Evolutionary conservation across 2,113 vertebrate genomes (phyloP).

Genomic region (Gracilinanus agilis): DNA sequence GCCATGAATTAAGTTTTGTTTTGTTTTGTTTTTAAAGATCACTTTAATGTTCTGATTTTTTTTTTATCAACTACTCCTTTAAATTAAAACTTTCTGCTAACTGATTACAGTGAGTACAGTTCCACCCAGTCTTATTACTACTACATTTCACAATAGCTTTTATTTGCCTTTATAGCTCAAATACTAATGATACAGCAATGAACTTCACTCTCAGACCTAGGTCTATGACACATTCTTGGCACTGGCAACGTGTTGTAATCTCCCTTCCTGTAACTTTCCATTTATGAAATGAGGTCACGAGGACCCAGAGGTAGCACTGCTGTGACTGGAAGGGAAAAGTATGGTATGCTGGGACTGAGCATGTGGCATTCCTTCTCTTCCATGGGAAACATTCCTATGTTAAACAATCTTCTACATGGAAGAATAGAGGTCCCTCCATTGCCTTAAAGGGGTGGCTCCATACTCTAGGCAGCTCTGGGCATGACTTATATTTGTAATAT

Average conservation of each 20-base stretch:
- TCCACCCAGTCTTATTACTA: not conserved
- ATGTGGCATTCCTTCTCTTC: slow-evolving; percentile 24
- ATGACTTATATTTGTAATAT: not conserved
- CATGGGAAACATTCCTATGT: not conserved
- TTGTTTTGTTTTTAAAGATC: not conserved
- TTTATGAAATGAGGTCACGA: not conserved
- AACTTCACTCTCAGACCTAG: slow-evolving; percentile 24
- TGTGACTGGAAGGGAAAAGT: slow-evolving; percentile 46
- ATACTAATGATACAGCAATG: not conserved
- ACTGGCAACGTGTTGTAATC: not conserved
- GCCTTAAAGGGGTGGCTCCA: not conserved
- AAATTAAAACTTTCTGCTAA: not conserved
- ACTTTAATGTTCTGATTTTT: slow-evolving; percentile 3
- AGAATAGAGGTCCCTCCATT: not conserved
- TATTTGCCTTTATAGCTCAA: not conserved
- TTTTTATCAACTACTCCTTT: not conserved
- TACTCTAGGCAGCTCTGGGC: slow-evolving; percentile 8
- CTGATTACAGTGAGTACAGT: not conserved
- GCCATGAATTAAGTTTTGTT: slow-evolving; percentile 3
- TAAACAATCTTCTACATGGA: not conserved
- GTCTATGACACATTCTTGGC: slow-evolving; percentile 29
- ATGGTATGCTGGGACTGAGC: not conserved
- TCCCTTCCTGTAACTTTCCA: slow-evolving; percentile 63
- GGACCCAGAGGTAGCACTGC: slow-evolving; percentile 25
- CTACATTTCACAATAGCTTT: not conserved